Evolutionary conservation across 1,140 invertebrate genomes (phyloP).

Genomic region (Ridgeia piscesae): DNA sequence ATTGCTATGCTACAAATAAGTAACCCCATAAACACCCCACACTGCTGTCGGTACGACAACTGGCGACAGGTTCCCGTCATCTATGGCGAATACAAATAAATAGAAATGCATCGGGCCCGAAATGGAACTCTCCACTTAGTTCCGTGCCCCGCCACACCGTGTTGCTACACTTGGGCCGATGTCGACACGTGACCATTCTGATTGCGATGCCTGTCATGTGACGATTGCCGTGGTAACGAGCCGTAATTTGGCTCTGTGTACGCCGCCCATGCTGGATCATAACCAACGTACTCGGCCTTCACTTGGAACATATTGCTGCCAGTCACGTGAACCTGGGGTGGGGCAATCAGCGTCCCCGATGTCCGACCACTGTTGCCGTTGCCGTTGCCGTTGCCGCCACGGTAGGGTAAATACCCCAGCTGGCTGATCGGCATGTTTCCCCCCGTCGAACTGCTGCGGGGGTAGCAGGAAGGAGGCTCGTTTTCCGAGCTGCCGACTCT

Average conservation of each 20-base stretch:
- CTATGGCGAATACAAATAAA: background rate
- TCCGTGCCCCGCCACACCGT: background rate
- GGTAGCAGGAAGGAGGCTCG: background rate
- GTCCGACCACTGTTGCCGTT: background rate
- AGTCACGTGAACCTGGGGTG: background rate
- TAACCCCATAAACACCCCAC: background rate
- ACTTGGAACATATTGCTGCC: background rate
- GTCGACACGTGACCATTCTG: background rate
- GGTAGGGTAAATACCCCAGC: constrained; percentile 12
- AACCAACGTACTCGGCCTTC: background rate
- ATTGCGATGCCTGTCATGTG: constrained; percentile 1
- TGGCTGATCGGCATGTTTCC: constrained; percentile 2
- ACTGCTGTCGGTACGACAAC: background rate
- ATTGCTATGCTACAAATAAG: background rate
- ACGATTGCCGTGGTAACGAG: constrained; percentile 15
- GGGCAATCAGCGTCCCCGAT: background rate
- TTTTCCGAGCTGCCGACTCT: background rate
- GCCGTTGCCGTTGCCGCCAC: too few species aligned
- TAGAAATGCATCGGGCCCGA: background rate
- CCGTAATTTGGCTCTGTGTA: background rate
- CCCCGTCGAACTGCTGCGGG: background rate
- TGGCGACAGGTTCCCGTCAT: background rate
- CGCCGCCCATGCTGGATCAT: background rate
- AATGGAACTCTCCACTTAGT: background rate
- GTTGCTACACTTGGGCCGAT: constrained; percentile 11